Evolutionary conservation across 1,140 invertebrate species (phyloP), one percentile per base, ranked within the genome.

Genomic region (Leptinotarsa texana): DNA sequence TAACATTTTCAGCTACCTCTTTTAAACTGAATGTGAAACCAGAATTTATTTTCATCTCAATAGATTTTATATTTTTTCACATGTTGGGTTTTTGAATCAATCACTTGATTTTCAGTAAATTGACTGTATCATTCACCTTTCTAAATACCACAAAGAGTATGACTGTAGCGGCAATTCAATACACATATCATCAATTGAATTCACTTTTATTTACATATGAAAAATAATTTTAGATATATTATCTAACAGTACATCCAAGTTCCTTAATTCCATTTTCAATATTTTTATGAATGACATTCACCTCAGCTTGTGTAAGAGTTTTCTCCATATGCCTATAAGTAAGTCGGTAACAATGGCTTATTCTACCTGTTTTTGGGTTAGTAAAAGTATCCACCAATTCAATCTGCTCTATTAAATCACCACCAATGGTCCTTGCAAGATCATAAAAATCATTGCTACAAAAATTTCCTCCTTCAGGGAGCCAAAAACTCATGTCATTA

Each of bases 401-500:
- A 21, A 99, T 94, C 91, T 97, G 95, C 87, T 99, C 98, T 63
- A 99, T 90, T 18, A 94, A 87, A 86, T 99, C 96, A 6, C 94
- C 96, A 5, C 93, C 97, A 74, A 97, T 85, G 76, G 91, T 89
- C 79, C 98, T 89, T 0, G 96, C 96, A 62, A 99, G 82, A 83
- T 99, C 98, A 86, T 97, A 99, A 85, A 99, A 98, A 87, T 99
- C 95, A 86, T 97, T 96, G 17, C 88, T 86, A 17, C 88, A 90
- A 85, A 92, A 98, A 65, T 87, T 86, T 1, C 83, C 74, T 72
- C 90, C 85, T 15, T 89, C 78, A 0, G 96, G 95, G 22, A 99
- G 85, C 97, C 97, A 99, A 85, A 99, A 99, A 73, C 98, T 99
- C 13, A 99, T 90, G 84, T 99, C 98, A 88, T 96, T 98, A 24